Conservation (phyloP, 2,113 vertebrate genomes). For the Pterocles gutturalis region DNA sequence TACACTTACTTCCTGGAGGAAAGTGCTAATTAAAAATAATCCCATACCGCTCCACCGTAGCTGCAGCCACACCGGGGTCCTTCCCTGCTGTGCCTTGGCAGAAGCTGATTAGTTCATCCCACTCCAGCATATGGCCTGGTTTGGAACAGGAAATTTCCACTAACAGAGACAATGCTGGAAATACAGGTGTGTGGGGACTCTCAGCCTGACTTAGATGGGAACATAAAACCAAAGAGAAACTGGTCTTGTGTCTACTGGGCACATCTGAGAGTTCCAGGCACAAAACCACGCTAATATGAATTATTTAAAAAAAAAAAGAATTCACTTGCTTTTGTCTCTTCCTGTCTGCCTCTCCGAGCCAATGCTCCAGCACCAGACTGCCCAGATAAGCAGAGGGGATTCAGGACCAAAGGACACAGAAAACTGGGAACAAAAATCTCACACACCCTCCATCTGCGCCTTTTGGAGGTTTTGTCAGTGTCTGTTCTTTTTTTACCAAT, state of each 20-base stretch:
- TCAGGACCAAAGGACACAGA: not conserved
- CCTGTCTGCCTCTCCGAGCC: not conserved
- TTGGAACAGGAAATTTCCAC: slow-evolving; percentile 48
- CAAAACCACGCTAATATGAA: fast-evolving
- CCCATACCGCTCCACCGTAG: not conserved
- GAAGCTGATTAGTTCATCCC: slow-evolving; percentile 53
- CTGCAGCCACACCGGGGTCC: slow-evolving; percentile 26
- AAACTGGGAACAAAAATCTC: not conserved
- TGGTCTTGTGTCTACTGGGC: fast-evolving
- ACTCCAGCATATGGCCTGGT: slow-evolving; percentile 62
- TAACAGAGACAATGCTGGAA: not conserved
- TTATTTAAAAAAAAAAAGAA: too few species aligned
- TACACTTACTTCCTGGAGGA: slow-evolving; percentile 9
- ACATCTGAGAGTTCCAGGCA: fast-evolving
- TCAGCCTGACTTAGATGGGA: not conserved
- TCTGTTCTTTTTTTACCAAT: not conserved
- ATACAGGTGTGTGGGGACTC: not conserved
- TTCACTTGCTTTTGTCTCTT: not conserved
- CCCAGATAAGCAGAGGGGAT: not conserved
- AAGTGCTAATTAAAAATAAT: slow-evolving; percentile 47
- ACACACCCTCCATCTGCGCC: not conserved
- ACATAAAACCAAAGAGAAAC: not conserved
- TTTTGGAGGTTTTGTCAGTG: not conserved
- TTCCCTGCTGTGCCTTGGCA: slow-evolving; percentile 41
- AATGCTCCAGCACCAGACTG: not conserved